Conservation (phyloP, 2,888 invertebrate genomes). For the Spisula solida region DNA sequence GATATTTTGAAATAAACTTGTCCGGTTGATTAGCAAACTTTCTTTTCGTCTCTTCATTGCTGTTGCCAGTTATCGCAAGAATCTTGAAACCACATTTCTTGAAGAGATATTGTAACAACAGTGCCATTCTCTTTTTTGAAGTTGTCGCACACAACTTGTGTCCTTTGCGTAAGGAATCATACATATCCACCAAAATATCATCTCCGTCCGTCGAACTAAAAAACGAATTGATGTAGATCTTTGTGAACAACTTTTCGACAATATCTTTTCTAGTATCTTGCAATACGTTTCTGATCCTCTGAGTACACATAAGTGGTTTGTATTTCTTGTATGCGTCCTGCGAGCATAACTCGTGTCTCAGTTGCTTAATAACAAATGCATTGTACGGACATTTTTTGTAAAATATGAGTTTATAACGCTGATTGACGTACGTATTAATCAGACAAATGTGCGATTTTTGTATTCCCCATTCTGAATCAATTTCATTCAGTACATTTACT, state of each 20-base stretch:
- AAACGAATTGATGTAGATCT: slow-evolving; percentile 26
- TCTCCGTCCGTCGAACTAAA: not conserved
- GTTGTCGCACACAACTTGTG: slow-evolving; percentile 29
- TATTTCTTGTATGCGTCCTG: slow-evolving; percentile 18
- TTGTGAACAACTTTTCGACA: slow-evolving; percentile 11
- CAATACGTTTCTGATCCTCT: not conserved
- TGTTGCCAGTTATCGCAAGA: slow-evolving; percentile 23
- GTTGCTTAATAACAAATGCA: not conserved
- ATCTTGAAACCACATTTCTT: slow-evolving; percentile 17
- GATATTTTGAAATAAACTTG: slow-evolving; percentile 13
- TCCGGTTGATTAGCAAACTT: slow-evolving; percentile 38
- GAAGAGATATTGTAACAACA: slow-evolving; percentile 5
- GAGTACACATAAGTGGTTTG: slow-evolving; percentile 33
- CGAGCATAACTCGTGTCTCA: slow-evolving; percentile 9
- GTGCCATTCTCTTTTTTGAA: slow-evolving; percentile 11
- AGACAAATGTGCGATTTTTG: slow-evolving; percentile 21
- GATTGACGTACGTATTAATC: slow-evolving; percentile 6
- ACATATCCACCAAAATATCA: slow-evolving; percentile 40
- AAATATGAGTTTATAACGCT: slow-evolving; percentile 38
- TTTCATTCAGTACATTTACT: slow-evolving; percentile 29
- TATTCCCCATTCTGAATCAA: slow-evolving; percentile 1
- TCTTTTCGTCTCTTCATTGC: not conserved
- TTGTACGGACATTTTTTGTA: slow-evolving; percentile 38
- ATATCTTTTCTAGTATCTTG: not conserved
- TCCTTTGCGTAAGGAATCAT: slow-evolving; percentile 12